Conservation (phyloP, 2,113 vertebrate species). For the Chauna torquata region DNA sequence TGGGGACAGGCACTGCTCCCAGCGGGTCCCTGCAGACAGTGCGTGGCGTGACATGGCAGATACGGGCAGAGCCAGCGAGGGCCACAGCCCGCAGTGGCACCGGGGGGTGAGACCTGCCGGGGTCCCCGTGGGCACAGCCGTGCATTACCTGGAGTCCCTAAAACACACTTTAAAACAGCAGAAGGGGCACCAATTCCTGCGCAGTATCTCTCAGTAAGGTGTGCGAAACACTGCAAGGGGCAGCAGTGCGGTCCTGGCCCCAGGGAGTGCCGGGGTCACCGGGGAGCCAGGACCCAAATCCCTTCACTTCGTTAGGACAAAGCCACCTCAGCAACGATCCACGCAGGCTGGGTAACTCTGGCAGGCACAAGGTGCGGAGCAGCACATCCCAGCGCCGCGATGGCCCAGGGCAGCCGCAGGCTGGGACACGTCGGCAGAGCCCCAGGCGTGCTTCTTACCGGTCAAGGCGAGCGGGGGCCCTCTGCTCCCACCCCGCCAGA, state of each 20-base stretch:
- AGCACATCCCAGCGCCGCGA: background rate
- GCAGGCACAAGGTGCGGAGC: background rate
- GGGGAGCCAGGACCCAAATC: background rate
- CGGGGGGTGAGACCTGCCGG: background rate
- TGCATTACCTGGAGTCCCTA: rapidly evolving
- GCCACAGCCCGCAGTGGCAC: background rate
- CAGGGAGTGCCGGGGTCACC: rapidly evolving
- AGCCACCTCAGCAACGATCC: rapidly evolving
- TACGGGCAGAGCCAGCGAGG: background rate
- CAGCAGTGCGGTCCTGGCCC: rapidly evolving
- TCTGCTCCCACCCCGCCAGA: rapidly evolving
- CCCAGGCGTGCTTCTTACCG: rapidly evolving
- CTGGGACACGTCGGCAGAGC: background rate
- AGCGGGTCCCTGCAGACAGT: background rate
- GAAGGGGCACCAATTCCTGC: background rate
- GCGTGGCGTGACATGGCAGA: background rate
- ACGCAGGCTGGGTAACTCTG: background rate
- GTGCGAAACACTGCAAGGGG: rapidly evolving
- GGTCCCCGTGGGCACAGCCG: rapidly evolving
- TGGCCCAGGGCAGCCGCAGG: rapidly evolving
- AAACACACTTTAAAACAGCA: background rate
- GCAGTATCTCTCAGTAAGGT: rapidly evolving
- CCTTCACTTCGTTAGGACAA: background rate
- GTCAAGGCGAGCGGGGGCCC: rapidly evolving
- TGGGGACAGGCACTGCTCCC: background rate